Evolutionary conservation across 30 jellyfish, hydroid and myxozoan species (phyloP), one percentile per base, ranked within the genome.

Genomic region (Chironex yamaguchii): DNA sequence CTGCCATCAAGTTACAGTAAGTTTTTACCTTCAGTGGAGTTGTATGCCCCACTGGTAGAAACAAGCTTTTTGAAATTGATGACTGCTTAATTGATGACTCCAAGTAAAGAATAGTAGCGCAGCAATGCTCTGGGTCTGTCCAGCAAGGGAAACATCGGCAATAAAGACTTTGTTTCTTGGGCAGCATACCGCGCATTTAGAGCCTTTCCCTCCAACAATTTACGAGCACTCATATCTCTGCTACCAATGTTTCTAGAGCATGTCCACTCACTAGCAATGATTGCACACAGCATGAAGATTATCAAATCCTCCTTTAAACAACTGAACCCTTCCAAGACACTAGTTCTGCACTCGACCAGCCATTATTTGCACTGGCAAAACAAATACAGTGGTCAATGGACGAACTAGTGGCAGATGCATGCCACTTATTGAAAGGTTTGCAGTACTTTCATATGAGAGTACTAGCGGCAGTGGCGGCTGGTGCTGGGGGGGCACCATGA

Each of bases 211-310:
- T 17, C 82, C 36, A 34, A 52, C 66, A 31, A 50, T 33, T 33
- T 17, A 23, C 66, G 71, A 34, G 78, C 81, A 21, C 25, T 58
- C 36, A 51, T 33, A 32, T 53, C 87, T 17, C 76, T 74, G 76
- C 76, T 74, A n/a, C 87, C 87, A n/a, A 17, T 74, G 76, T 74
- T 74, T 31, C 30, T 22, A 23, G 89, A 76, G 50, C 29, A 76
- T 76, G 54, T 66, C 36, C 54, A 76, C 23, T 75, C 88, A 34
- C 81, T 32, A 49, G 89, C 89, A 24, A 75, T 76, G 67, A 76
- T 76, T 27, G 34, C 26, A 31, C 89, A 76, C 82, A 21, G 30
- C 9, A 53, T 76, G 83, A 58, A 58, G 27, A 67, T 76, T 48
- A 76, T 76, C 22, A 35, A 73, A 42, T 32, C 54, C 29, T 1